Evolutionary conservation across 1,140 invertebrate genomes (phyloP), one percentile per base, ranked within the genome.

Genomic region (Fopius arisanus): DNA sequence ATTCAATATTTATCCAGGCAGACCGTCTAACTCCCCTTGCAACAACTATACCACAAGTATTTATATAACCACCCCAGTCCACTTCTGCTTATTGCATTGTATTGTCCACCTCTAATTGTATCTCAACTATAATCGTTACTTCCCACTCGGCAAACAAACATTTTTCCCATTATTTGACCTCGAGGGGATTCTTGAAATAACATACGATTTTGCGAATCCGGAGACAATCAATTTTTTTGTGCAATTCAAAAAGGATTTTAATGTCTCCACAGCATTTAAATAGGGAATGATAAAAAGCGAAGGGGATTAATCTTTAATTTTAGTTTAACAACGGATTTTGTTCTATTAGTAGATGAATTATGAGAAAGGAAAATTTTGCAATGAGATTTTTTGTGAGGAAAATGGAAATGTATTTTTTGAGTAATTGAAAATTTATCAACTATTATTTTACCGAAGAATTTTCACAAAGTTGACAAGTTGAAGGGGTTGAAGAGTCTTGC

Each of bases 391-490:
- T n/a, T n/a, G n/a, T 37, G 33, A 4, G 33, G 33, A 4, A 37
- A 4, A n/a, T 43, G 40, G 16, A 48, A 48, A 48, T 51, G 1
- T 2, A 16, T 51, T 51, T 62, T 26, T 10, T 29, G 26, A 14
- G 28, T 3, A 10, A 29, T 6, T 3, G 19, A 40, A 67, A 67
- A 19, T 29, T 69, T 31, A 2, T 67, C 23, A 62, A 51, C 63
- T 74, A 40, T 65, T 65, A 31, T 26, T 62, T 33, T 14, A 37
- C 21, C 7, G 31, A 41, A 71, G 63, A 41, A 40, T 43, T 66
- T 63, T 62, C 26, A 40, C 23, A 21, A 43, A n/a, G 63, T 29
- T 31, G 65, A 73, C 65, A 43, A 67, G 48, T 62, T 29, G 65
- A 65, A 37, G 14, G 71, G 63, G 21, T 33, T 59, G 54, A 31